Evolutionary conservation across 2,797 vertebrate species (phyloP).

Genomic region (Onychomys leucogaster): DNA sequence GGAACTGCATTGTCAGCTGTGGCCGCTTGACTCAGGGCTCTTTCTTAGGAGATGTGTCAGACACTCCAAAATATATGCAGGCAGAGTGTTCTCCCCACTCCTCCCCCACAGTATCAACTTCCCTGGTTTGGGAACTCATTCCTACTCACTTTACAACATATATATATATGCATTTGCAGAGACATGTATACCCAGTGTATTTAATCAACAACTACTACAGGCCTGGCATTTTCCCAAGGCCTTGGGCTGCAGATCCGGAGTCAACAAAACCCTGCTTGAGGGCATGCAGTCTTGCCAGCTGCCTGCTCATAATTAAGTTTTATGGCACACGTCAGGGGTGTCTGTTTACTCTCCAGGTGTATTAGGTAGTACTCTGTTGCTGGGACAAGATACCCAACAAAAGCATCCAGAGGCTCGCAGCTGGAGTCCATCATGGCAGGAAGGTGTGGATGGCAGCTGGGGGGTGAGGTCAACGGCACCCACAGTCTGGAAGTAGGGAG

Average conservation of each 20-base stretch:
- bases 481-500: background rate
- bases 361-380: background rate
- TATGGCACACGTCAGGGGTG: background rate
- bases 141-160: background rate
- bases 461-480: background rate
- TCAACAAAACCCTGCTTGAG: background rate
- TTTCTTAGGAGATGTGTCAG: constrained; percentile 33
- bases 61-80: background rate
- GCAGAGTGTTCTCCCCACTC: rapidly evolving
- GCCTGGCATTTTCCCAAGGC: background rate
- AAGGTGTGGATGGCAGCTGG: background rate
- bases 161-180: background rate
- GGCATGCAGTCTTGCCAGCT: background rate
- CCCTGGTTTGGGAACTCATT: background rate
- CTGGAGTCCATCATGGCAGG: background rate
- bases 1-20: background rate
- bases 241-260: background rate
- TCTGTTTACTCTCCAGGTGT: background rate
- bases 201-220: background rate
- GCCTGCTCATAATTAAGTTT: constrained; percentile 41
- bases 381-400: background rate
- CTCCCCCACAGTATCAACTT: background rate
- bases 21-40: constrained; percentile 16
- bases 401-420: background rate
- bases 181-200: background rate